phyloP scores from a whole-genome alignment of 1,140 invertebrate genomes.

The Lanistes nyassanus region DNA sequence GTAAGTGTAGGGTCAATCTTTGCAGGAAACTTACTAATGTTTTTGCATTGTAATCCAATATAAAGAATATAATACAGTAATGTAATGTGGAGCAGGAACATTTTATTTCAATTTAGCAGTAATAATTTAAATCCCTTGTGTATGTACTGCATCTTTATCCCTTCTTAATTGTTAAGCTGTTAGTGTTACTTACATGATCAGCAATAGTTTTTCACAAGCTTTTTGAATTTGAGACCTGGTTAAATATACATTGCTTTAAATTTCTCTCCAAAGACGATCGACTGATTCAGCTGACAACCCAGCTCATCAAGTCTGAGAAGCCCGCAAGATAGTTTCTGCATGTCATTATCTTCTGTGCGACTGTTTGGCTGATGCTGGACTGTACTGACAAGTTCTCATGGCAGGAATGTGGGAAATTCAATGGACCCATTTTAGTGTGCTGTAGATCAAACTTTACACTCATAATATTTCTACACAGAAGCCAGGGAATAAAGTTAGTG shows the following conservation, averaged over 20 bases:
- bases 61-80: slow-evolving; percentile 1
- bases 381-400: no score
- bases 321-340: slow-evolving; percentile 2
- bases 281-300: slow-evolving; percentile 31
- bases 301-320: slow-evolving; percentile 32
- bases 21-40: not conserved
- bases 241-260: not conserved
- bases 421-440: no score
- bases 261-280: slow-evolving; percentile 32
- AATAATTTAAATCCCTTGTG: not conserved
- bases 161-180: not conserved
- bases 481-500: no score
- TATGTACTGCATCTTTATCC: not conserved
- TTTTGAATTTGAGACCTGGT: no score
- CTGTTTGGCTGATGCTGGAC: no score
- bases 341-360: no score
- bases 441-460: no score
- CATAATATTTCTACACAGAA: no score
- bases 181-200: no score
- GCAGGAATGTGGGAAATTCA: no score
- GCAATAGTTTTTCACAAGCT: no score
- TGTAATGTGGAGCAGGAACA: not conserved
- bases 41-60: not conserved
- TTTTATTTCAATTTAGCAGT: not conserved
- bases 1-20: not conserved